These are phyloP conservation scores for Genyomyrus donnyi DNA, from an alignment of 2,113 vertebrate genomes.

Conservation along the genomic window DNA sequence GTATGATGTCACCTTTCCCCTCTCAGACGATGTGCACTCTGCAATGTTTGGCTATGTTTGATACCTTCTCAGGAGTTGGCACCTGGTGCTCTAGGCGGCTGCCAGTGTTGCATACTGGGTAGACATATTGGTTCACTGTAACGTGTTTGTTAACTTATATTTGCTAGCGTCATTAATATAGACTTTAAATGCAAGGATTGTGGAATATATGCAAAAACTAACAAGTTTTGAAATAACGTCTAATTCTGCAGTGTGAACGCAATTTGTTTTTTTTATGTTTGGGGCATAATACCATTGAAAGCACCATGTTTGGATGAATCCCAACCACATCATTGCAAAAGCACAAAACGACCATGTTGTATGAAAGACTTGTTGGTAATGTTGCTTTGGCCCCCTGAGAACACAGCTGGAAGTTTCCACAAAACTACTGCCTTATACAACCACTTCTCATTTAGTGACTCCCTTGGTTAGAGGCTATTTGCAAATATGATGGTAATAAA, in stretches of 20 bases:
- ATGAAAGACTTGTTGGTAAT: background rate
- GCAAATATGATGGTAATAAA: background rate
- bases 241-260: background rate
- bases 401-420: background rate
- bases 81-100: background rate
- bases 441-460: background rate
- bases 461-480: background rate
- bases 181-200: background rate
- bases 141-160: background rate
- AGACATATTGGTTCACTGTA: background rate
- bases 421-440: background rate
- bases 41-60: background rate
- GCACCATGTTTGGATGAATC: background rate
- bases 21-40: background rate
- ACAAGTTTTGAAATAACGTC: background rate
- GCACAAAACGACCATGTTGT: background rate
- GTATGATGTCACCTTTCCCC: background rate
- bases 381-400: background rate
- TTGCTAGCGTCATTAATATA: background rate
- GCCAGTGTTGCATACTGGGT: background rate
- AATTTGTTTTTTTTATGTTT: background rate
- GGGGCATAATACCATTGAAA: slow-evolving; percentile 26
- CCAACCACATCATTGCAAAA: background rate
- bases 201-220: background rate
- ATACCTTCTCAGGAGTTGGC: background rate